A percentile compares a stretch with the other conserved stretches of the same genome.
These are phyloP conservation scores for Perca fluviatilis DNA, from an alignment of 2,113 vertebrate species.

Conservation along the genomic window DNA sequence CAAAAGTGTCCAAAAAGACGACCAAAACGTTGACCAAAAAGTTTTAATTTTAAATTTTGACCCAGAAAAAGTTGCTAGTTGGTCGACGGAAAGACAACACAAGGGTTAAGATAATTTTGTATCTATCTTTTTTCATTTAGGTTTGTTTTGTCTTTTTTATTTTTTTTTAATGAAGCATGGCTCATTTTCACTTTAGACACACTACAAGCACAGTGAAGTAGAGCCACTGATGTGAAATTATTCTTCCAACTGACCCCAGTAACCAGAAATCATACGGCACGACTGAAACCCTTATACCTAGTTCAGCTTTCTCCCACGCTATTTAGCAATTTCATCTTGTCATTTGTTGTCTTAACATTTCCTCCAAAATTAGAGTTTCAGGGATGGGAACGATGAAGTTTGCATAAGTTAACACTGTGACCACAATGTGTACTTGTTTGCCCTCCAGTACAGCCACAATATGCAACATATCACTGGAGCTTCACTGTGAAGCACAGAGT, in stretches of 20 bases:
- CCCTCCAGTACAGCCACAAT: neutral
- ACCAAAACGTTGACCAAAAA: too few species aligned
- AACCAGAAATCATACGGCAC: neutral
- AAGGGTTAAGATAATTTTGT: neutral
- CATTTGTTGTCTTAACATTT: neutral
- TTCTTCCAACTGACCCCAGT: neutral
- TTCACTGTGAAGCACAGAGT: neutral
- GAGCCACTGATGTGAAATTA: neutral
- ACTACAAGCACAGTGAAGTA: conserved; percentile 2
- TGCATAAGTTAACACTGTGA: neutral
- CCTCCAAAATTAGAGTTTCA: neutral
- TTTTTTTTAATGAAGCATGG: neutral
- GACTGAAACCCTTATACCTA: neutral
- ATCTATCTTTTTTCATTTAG: neutral
- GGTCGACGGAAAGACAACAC: too few species aligned
- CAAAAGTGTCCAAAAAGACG: too few species aligned
- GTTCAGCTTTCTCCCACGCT: neutral
- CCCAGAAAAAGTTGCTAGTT: too few species aligned
- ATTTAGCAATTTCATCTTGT: neutral
- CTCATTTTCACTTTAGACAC: neutral
- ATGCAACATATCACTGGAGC: neutral
- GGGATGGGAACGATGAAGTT: neutral
- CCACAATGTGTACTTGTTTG: neutral
- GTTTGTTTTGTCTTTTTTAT: neutral
- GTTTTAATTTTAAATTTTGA: too few species aligned